Evolutionary conservation across 2,888 invertebrate genomes (phyloP).

Genomic region (Neria commutata): DNA sequence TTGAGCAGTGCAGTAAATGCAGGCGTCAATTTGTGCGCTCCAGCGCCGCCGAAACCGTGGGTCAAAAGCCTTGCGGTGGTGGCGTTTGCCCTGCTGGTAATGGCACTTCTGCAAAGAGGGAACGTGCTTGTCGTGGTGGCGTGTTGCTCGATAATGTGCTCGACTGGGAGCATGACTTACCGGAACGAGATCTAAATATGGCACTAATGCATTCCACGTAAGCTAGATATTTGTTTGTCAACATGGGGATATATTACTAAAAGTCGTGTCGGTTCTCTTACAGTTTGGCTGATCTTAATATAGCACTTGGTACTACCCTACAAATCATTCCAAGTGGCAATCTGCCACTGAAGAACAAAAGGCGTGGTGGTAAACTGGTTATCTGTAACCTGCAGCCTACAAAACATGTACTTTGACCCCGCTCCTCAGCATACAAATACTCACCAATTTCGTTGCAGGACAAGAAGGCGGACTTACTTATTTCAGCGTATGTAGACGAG

Average conservation of each 20-base stretch:
- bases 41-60: slow-evolving; percentile 80
- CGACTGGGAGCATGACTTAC: slow-evolving; percentile 97
- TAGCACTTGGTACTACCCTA: slow-evolving; percentile 95
- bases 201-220: slow-evolving; percentile 82
- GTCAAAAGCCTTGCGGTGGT: slow-evolving; percentile 72
- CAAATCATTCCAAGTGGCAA: slow-evolving; percentile 97
- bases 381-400: slow-evolving; percentile 98
- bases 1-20: slow-evolving; percentile 88
- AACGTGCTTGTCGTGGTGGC: slow-evolving; percentile 89
- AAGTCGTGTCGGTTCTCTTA: slow-evolving; percentile 19
- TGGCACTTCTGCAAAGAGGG: slow-evolving; percentile 40
- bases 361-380: slow-evolving; percentile 85
- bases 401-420: slow-evolving; percentile 78
- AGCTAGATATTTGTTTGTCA: slow-evolving; percentile 11
- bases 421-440: too few relatives aligned
- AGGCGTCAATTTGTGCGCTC: slow-evolving; percentile 83
- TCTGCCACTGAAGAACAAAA: slow-evolving; percentile 83
- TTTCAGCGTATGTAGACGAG: slow-evolving; percentile 88
- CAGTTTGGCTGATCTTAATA: slow-evolving; percentile 89
- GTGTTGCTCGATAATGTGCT: slow-evolving; percentile 87
- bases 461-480: slow-evolving; percentile 86
- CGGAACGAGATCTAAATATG: slow-evolving; percentile 81
- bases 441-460: slow-evolving; percentile 70
- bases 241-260: not conserved
- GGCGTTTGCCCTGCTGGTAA: slow-evolving; percentile 67